phyloP scores from a whole-genome alignment of 2,888 invertebrate genomes.

The Phengaris alcon region DNA sequence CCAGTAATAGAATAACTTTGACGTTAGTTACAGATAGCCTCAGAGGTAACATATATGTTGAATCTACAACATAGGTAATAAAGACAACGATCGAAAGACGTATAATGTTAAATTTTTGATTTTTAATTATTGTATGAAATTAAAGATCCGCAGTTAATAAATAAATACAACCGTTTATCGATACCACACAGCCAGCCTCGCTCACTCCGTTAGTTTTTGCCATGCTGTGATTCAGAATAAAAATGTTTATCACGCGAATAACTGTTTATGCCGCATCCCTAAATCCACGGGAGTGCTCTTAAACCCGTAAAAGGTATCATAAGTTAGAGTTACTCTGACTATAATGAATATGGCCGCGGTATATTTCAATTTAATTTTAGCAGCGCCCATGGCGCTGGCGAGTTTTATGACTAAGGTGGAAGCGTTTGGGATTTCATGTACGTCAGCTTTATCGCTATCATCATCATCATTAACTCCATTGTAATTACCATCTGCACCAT shows the following conservation, averaged over 20 bases:
- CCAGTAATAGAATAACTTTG: too few species aligned
- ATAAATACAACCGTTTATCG: not conserved
- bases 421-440: constrained; percentile 7
- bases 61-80: too few species aligned
- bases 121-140: not conserved
- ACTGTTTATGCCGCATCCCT: constrained; percentile 23
- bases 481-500: not conserved
- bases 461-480: constrained; percentile 10
- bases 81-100: too few species aligned
- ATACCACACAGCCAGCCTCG: not conserved
- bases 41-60: too few species aligned
- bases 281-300: constrained; percentile 57
- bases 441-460: constrained; percentile 12
- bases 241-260: constrained; percentile 25
- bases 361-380: constrained; percentile 66
- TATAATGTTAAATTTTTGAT: not conserved
- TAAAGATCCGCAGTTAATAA: not conserved
- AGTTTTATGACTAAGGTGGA: constrained; percentile 21
- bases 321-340: constrained; percentile 67
- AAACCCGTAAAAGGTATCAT: constrained; percentile 69
- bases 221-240: constrained; percentile 3
- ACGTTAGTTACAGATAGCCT: too few species aligned
- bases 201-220: not conserved
- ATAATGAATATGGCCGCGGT: constrained; percentile 73
- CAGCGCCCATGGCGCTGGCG: constrained; percentile 38